Percentiles rank a stretch among this genome's conserved stretches.
Evolutionary conservation across 2,888 invertebrate genomes (phyloP).

Genomic region (Hofmannophila pseudospretella): DNA sequence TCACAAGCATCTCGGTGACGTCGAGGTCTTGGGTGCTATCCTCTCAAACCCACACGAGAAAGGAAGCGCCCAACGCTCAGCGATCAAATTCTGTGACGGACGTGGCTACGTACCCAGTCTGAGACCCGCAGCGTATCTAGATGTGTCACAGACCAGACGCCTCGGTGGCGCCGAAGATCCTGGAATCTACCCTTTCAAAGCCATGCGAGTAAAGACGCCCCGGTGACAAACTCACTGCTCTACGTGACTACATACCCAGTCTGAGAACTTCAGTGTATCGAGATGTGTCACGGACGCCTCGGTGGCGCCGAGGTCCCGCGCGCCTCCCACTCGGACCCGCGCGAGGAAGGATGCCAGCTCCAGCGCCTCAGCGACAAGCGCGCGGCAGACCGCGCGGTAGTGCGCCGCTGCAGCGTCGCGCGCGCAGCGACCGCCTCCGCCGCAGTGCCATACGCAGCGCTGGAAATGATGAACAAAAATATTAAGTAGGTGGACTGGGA

Average conservation of each 20-base stretch:
- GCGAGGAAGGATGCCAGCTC: constrained; percentile 94
- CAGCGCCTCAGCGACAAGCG: constrained; percentile 92
- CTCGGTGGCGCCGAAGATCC: neutral
- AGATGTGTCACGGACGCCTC: constrained; percentile 84
- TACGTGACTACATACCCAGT: constrained; percentile 86
- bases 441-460: constrained; percentile 71
- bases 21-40: too few relatives aligned
- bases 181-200: neutral
- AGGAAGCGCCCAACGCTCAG: too few relatives aligned
- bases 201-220: neutral
- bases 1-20: too few relatives aligned
- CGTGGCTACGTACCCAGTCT: neutral
- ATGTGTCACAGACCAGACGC: neutral
- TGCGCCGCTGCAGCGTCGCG: constrained; percentile 84
- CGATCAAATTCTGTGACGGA: too few relatives aligned
- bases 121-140: neutral
- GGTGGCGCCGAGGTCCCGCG: constrained; percentile 80
- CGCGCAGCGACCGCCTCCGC: constrained; percentile 59
- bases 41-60: too few relatives aligned
- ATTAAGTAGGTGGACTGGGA: too few relatives aligned
- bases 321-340: constrained; percentile 84
- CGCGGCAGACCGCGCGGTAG: constrained; percentile 95
- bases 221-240: neutral
- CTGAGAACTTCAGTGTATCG: constrained; percentile 90
- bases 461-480: too few relatives aligned